Evolutionary conservation across 2,888 invertebrate species (phyloP).

Genomic region (Pyrocoelia pectoralis): DNA sequence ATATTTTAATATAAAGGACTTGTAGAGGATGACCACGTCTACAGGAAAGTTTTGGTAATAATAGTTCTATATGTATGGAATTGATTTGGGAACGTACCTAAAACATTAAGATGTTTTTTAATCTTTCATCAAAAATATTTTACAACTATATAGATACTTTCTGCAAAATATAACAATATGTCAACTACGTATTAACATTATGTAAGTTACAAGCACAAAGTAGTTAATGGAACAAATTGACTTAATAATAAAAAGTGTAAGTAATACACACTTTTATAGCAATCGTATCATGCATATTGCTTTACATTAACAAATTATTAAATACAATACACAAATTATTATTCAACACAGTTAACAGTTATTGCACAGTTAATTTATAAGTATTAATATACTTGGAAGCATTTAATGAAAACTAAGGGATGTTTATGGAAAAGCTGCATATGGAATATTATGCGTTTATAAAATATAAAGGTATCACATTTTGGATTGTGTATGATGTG

Average conservation of each 20-base stretch:
- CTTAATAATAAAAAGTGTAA: no score
- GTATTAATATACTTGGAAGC: background rate
- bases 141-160: background rate
- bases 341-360: background rate
- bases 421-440: background rate
- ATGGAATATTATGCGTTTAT: conserved; percentile 6
- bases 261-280: background rate
- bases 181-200: background rate
- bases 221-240: background rate
- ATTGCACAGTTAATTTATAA: conserved; percentile 1
- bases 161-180: background rate
- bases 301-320: background rate
- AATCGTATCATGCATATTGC: background rate
- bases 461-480: background rate
- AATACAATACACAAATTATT: background rate
- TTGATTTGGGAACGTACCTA: conserved; percentile 54
- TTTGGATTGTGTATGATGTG: no score
- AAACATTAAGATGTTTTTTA: conserved; percentile 37
- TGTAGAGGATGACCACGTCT: no score
- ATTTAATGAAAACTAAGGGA: background rate
- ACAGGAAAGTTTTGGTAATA: background rate
- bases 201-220: background rate
- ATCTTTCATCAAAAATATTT: background rate
- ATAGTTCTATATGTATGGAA: conserved; percentile 47
- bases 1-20: no score